phyloP scores from a whole-genome alignment of 2,113 vertebrate genomes.

The Crypturellus undulatus region DNA sequence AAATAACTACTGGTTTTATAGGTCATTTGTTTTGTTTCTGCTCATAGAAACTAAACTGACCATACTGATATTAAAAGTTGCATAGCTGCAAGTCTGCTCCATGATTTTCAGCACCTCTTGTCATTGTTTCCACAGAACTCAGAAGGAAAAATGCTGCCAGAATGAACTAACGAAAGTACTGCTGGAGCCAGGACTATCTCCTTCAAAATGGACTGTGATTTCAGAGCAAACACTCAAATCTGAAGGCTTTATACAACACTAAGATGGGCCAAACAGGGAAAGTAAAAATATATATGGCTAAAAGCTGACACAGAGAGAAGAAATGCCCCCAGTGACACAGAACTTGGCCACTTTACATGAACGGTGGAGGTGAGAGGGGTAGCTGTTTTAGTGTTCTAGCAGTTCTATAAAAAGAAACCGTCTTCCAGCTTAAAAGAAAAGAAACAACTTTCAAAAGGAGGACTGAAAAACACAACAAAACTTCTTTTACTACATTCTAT shows the following conservation, averaged over 20 bases:
- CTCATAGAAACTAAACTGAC: neutral
- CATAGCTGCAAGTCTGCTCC: neutral
- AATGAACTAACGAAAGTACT: neutral
- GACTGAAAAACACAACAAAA: neutral
- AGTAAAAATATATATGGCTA: neutral
- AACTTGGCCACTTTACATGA: neutral
- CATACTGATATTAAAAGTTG: neutral
- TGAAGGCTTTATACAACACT: neutral
- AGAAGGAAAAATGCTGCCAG: constrained; percentile 32
- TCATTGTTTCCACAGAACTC: constrained; percentile 19
- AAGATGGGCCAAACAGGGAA: neutral
- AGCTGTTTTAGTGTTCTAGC: neutral
- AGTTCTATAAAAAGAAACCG: neutral
- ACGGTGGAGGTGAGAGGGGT: neutral
- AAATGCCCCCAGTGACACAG: neutral
- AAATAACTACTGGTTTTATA: neutral
- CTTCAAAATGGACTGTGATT: neutral
- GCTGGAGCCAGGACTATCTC: neutral
- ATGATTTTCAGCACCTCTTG: constrained; percentile 7
- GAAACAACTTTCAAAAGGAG: neutral
- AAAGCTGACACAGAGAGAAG: neutral
- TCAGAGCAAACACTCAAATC: neutral
- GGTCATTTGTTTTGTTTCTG: neutral
- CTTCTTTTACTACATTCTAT: neutral
- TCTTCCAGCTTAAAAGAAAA: neutral